Evolutionary conservation across 2,797 vertebrate species (phyloP), one percentile per base, ranked within the genome.

Genomic region (Zalophus californianus): DNA sequence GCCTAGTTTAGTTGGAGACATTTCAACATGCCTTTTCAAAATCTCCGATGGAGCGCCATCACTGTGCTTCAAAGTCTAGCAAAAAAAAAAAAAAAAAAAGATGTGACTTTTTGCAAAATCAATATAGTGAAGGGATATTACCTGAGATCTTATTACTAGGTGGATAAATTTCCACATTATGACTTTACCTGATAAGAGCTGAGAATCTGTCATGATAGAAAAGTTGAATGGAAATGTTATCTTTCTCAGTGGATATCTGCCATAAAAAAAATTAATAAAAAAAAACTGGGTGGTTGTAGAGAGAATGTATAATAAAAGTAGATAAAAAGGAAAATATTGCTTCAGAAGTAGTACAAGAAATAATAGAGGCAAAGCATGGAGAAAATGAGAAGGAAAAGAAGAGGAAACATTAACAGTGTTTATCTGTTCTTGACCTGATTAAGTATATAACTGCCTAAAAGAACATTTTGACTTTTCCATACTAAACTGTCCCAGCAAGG

Each of bases 341-440:
- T 96, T 87, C 48, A 16, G 66, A 98, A 92, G 29, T 68, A 86
- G 38, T 58, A 90, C 7, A 94, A 86, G 70, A 78, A 91, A 72
- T 66, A 56, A 50, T n/a, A 77, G 52, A 93, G 80, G 52, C 66
- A 92, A 68, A 90, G 10, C 94, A 77, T 86, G 62, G 64, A 64
- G 23, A 86, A 52, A 89, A 25, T 38, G 29, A 35, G 21, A 3
- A 62, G 27, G 8, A 50, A 29, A 56, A 84, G 73, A 64, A 75
- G 64, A 21, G 35, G 86, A 89, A 97, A 91, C 78, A 88, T 10
- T 95, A 80, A 58, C 11, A 73, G 60, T 97, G 25, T 7, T 98
- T 97, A 97, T 97, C 92, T 98, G 64, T 84, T 89, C 86, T 62
- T 90, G 94, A 96, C 68, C 54, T 12, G 62, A 97, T 98, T 94